phyloP scores from a whole-genome alignment of 2,797 vertebrate species.

The Fratercula arctica region DNA sequence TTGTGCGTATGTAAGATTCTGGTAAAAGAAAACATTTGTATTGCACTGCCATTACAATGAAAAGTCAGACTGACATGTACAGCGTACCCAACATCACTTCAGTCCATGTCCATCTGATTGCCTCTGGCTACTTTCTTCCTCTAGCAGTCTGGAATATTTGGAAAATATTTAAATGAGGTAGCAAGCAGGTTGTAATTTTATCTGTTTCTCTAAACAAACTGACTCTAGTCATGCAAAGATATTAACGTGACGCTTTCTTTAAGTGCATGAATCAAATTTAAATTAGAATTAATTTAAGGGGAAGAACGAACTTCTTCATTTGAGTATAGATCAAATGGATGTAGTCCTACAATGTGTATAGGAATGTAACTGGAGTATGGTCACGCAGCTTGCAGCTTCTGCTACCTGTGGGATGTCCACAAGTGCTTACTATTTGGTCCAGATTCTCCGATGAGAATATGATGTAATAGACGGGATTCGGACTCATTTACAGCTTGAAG shows the following conservation, averaged over 20 bases:
- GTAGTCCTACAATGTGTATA: neutral
- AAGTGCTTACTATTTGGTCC: neutral
- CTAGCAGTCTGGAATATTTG: neutral
- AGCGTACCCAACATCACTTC: neutral
- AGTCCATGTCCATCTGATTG: neutral
- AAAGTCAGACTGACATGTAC: neutral
- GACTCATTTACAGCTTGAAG: neutral
- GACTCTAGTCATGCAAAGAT: neutral
- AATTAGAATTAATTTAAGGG: neutral
- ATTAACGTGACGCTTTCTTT: neutral
- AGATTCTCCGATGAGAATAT: neutral
- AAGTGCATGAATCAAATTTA: neutral
- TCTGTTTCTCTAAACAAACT: neutral
- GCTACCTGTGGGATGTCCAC: neutral
- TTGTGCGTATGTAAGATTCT: neutral
- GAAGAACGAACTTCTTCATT: neutral
- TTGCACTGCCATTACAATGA: neutral
- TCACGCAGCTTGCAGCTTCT: neutral
- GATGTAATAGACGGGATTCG: neutral
- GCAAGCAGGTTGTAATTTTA: neutral
- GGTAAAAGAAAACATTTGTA: neutral
- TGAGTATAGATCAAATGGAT: neutral
- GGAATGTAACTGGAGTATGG: no score
- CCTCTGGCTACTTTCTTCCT: neutral
- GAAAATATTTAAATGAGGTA: neutral